Base-by-base conservation (phyloP, 1,140 invertebrate genomes). In the Leptinotarsa undecemlineata region DNA sequence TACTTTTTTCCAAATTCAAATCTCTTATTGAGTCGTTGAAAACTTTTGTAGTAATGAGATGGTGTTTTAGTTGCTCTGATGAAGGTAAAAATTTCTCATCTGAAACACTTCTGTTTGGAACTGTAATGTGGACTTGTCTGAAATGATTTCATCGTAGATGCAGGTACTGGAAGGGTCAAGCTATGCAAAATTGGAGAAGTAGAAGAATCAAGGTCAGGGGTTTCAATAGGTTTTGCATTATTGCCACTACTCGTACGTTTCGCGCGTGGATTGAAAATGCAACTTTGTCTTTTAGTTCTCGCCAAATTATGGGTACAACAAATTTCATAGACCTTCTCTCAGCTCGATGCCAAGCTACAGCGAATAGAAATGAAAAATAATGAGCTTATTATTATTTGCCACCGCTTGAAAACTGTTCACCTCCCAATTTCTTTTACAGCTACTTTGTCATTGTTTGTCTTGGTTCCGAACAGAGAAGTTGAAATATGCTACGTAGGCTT, bases 11-110 rank as follows among this genome's bases (percentile, higher is more conserved):
- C 62, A 84, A 72, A 78, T 81, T 80, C 76, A 84, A 81, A 74
- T 82, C 82, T 80, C 81, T 79, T 68, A 84, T 23, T 23, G 23
- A 74, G 67, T 82, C 81, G 75, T 81, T 79, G 61, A 82, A 79
- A 19, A 79, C 79, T 78, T 79, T 76, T 74, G 74, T 74, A 72
- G 23, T 82, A 74, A 77, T 74, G 61, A 81, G 72, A 75, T 23
- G 23, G 4, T 23, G 77, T 78, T 68, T 14, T 33, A 17, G 67
- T 68, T 2, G 67, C 26, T 21, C 19, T 19, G 13, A 17, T 48
- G 67, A 51, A 13, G 17, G 6, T 51, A 4, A 13, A 51, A 8
- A 51, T 51, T 51, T 1, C 3, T 51, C 8, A 47, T 47, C 33
- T 47, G 13, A 21, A 68, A 47, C 1, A 68, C 6, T 26, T 68